Evolutionary conservation across 2,113 vertebrate genomes (phyloP), one percentile per base, ranked within the genome.

Genomic region (Corvus moneduloides): DNA sequence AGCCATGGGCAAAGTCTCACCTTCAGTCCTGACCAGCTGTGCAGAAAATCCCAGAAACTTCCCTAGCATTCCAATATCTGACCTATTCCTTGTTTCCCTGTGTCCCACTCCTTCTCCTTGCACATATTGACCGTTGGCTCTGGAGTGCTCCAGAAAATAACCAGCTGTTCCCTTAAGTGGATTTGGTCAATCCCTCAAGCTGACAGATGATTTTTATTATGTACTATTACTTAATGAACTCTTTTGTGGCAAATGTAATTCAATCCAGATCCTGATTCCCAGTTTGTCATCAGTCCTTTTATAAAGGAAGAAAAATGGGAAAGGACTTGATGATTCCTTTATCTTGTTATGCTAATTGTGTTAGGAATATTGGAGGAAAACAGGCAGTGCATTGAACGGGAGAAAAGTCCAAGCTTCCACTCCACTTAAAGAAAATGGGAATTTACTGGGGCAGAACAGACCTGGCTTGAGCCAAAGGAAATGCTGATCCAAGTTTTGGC

Each of bases 221-320:
- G 59, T 96, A 87, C 96, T 95, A 95, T 96, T 97, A 97, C 96
- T 97, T 97, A 98, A 97, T 98, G 97, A 97, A 97, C 97, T 97
- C 97, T 95, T 97, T 97, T 97, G 96, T 98, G 96, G 96, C 92
- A 95, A 97, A 96, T 93, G 94, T 98, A 97, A 98, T 97, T 97
- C 94, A 96, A 94, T 97, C 94, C 82, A 88, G 91, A 91, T 64
- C 87, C 95, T 71, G 97, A 97, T 96, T 97, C 93, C 96, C 81
- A 93, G 96, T 97, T 96, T 98, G 96, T 97, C 97, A 96, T 97
- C 96, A 82, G 94, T 88, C 94, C 91, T 97, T 96, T 96, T 96
- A 91, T 81, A 81, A 92, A 81, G 76, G 92, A 82, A 95, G 95
- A 97, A 90, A 97, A 97, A 97, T 97, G 97, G 78, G 87, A 83